A percentile compares a stretch with the other conserved stretches of the same genome.
Evolutionary conservation across 2,888 invertebrate genomes (phyloP).

Genomic region (Oligia latruncula): DNA sequence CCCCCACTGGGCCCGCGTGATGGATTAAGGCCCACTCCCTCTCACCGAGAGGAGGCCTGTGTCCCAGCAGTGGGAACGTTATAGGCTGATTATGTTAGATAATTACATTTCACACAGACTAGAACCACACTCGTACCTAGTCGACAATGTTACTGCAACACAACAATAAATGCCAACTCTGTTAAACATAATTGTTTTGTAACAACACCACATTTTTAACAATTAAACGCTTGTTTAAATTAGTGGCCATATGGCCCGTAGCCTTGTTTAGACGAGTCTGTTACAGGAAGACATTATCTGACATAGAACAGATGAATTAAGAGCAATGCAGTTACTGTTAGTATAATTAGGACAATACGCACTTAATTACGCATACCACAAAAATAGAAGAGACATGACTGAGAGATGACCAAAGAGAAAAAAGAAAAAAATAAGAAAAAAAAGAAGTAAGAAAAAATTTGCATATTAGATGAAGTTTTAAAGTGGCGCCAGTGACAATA

Average conservation of each 20-base stretch:
- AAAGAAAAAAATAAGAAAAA: too few species aligned
- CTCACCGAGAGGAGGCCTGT: too few species aligned
- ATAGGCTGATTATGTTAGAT: too few species aligned
- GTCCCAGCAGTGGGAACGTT: too few species aligned
- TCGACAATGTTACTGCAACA: slow-evolving; percentile 29
- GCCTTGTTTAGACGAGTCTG: slow-evolving; percentile 27
- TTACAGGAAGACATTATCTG: slow-evolving; percentile 42
- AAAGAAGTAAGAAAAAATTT: background rate
- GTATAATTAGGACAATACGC: slow-evolving; percentile 10
- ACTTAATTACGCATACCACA: slow-evolving; percentile 11
- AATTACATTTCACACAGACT: background rate
- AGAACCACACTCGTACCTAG: background rate
- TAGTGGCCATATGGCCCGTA: slow-evolving; percentile 13
- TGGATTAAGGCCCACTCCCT: too few species aligned
- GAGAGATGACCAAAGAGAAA: background rate
- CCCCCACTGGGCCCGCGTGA: too few species aligned
- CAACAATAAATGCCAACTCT: background rate
- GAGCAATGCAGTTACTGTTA: slow-evolving; percentile 8
- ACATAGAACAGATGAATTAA: slow-evolving; percentile 30
- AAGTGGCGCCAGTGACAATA: background rate
- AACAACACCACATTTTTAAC: slow-evolving; percentile 33
- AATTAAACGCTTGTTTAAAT: slow-evolving; percentile 45
- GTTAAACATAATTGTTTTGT: slow-evolving; percentile 32
- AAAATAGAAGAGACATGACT: background rate
- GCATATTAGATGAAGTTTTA: background rate